Evolutionary conservation across 2,113 vertebrate genomes (phyloP).

Genomic region (Pterocles burchelli): DNA sequence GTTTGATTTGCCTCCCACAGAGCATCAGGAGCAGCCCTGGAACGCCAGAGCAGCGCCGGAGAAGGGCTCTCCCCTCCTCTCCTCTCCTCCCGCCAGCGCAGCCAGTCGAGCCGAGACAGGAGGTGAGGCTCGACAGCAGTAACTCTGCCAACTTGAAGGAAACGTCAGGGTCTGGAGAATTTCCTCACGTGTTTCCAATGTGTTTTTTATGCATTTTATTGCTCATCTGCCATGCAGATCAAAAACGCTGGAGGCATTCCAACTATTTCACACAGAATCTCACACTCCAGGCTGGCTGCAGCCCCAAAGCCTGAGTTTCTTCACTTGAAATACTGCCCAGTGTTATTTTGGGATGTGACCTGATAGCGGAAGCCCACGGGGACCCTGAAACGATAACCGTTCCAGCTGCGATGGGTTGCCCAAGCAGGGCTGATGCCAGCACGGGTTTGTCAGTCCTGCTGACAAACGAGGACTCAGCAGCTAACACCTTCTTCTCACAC

Average conservation of each 20-base stretch:
- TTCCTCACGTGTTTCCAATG: constrained; percentile 91
- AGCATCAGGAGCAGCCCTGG: neutral
- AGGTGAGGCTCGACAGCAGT: constrained; percentile 68
- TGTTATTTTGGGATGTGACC: constrained; percentile 97
- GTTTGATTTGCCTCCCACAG: constrained; percentile 19
- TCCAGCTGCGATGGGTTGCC: constrained; percentile 79
- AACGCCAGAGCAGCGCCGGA: neutral
- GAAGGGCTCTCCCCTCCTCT: constrained; percentile 27
- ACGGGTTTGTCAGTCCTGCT: constrained; percentile 64
- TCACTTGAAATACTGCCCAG: constrained; percentile 92
- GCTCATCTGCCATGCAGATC: constrained; percentile 90
- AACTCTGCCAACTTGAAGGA: constrained; percentile 76
- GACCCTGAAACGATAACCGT: constrained; percentile 76
- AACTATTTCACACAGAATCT: constrained; percentile 94
- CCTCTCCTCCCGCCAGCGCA: constrained; percentile 7
- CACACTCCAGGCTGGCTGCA: constrained; percentile 92
- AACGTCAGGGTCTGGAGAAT: constrained; percentile 76
- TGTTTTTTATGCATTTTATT: constrained; percentile 90
- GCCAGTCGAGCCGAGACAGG: constrained; percentile 55
- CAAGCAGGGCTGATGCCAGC: constrained; percentile 67
- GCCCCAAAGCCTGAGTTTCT: constrained; percentile 90
- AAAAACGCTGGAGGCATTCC: constrained; percentile 88
- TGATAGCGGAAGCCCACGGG: constrained; percentile 91
- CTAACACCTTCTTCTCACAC: constrained; percentile 65
- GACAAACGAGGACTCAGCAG: constrained; percentile 59